phyloP scores from a whole-genome alignment of 2,113 vertebrate species.

The Anarrhichthys ocellatus region DNA sequence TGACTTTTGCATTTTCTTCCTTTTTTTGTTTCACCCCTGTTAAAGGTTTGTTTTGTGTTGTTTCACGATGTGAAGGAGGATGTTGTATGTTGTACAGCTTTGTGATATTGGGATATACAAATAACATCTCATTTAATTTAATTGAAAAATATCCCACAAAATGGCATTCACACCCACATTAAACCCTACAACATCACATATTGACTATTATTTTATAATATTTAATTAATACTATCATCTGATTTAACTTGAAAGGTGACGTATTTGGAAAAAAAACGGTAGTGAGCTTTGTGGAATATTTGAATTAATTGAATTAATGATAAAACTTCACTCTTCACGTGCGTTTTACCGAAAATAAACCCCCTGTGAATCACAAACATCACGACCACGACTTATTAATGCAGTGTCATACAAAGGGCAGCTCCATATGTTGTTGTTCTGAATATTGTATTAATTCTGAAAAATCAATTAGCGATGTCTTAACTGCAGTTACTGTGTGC shows the following conservation, averaged over 20 bases:
- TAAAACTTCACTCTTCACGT: too few species aligned
- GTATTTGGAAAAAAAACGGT: not conserved
- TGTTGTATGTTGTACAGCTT: not conserved
- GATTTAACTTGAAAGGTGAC: not conserved
- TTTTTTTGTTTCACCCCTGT: too few species aligned
- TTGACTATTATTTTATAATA: not conserved
- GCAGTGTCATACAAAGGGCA: not conserved
- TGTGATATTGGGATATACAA: not conserved
- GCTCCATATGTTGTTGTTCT: not conserved
- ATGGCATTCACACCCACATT: not conserved
- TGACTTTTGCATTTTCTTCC: not conserved
- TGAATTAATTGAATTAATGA: too few species aligned
- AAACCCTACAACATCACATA: not conserved
- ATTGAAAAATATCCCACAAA: not conserved
- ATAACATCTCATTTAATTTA: too few species aligned
- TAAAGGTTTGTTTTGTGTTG: too few species aligned
- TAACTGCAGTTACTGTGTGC: conserved; percentile 39
- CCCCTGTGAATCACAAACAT: not conserved
- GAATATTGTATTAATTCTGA: conserved; percentile 6
- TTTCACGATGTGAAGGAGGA: too few species aligned
- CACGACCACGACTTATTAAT: not conserved
- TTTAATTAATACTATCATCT: not conserved
- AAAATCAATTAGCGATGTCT: conserved; percentile 63
- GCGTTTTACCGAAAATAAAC: not conserved
- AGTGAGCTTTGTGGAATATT: not conserved